phyloP scores from a whole-genome alignment of 2,797 vertebrate genomes.

The Bradypodion pumilum region DNA sequence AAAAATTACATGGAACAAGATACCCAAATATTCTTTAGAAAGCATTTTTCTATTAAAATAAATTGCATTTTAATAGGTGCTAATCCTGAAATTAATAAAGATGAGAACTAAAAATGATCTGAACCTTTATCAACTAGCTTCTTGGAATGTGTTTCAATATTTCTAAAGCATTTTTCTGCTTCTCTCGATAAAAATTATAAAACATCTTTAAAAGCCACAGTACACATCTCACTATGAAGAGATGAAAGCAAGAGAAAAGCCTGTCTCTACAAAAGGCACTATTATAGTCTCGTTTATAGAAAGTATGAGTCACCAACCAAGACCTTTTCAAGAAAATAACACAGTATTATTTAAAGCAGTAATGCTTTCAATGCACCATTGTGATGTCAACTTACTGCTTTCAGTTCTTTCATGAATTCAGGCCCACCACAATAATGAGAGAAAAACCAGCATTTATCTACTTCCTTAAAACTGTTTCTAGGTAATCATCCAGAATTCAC shows the following conservation, averaged over 20 bases:
- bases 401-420: neutral
- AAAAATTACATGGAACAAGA: constrained; percentile 12
- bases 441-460: neutral
- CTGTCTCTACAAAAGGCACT: neutral
- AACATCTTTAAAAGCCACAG: neutral
- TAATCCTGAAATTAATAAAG: neutral
- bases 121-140: neutral
- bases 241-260: constrained; percentile 2
- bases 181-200: neutral
- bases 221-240: neutral
- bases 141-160: neutral
- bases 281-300: neutral
- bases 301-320: constrained; percentile 13
- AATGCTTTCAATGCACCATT: neutral
- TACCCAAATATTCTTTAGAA: constrained; percentile 3
- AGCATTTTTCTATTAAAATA: neutral
- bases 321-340: constrained; percentile 18
- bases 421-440: neutral
- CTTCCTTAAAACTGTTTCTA: neutral
- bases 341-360: constrained; percentile 21
- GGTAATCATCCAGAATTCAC: neutral
- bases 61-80: neutral
- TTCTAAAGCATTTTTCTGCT: neutral
- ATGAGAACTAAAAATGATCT: neutral
- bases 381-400: neutral